Evolutionary conservation across 2,888 invertebrate genomes (phyloP).

Genomic region (Steinernema scapterisci): DNA sequence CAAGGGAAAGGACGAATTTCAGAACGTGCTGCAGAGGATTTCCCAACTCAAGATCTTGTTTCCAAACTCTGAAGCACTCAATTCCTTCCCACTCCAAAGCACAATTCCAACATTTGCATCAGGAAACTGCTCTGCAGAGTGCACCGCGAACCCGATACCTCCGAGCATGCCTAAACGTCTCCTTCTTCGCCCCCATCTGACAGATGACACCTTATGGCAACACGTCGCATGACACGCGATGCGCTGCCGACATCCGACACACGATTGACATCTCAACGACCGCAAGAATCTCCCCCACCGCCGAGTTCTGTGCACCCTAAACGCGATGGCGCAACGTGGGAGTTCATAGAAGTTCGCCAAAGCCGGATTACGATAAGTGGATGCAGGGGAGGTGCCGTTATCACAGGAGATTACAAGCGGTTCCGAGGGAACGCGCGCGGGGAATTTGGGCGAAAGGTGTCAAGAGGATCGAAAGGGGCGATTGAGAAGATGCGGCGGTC

Average conservation of each 20-base stretch:
- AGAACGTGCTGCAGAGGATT: too few species aligned
- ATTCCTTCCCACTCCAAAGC: too few species aligned
- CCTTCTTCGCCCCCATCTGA: not conserved
- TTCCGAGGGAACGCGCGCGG: not conserved
- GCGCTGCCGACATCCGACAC: not conserved
- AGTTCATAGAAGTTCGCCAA: too few species aligned
- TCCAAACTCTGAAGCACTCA: too few species aligned
- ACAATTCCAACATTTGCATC: too few species aligned
- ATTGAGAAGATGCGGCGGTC: not conserved
- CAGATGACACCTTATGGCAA: slow-evolving; percentile 33
- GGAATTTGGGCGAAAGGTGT: slow-evolving; percentile 12
- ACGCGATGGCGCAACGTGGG: too few species aligned
- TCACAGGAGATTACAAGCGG: slow-evolving; percentile 5
- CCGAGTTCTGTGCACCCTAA: too few species aligned
- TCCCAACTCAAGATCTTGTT: too few species aligned
- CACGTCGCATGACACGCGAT: slow-evolving; percentile 17
- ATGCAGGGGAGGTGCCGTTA: slow-evolving; percentile 12
- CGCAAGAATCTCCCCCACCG: not conserved
- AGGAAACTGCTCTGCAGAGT: too few species aligned
- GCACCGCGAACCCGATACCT: too few species aligned
- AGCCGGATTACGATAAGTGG: slow-evolving; percentile 11
- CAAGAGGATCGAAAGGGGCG: slow-evolving; percentile 3
- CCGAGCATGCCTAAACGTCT: too few species aligned
- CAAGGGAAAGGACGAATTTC: too few species aligned
- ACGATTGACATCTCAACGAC: not conserved